Conservation (phyloP, 2,888 invertebrate genomes). For the Parelbella ahira region DNA sequence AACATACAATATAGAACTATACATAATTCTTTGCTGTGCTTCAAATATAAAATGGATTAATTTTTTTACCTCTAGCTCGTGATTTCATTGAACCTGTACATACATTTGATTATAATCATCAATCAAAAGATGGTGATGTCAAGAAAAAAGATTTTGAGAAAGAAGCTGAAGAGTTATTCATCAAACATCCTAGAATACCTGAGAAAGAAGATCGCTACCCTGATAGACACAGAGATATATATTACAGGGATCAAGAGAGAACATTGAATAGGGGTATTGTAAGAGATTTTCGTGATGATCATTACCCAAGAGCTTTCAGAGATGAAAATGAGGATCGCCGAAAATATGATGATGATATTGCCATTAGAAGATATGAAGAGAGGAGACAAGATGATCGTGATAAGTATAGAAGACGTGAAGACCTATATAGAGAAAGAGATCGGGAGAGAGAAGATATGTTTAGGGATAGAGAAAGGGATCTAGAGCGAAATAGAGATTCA, state of each 20-base stretch:
- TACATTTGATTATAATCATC: slow-evolving; percentile 87
- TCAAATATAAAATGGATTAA: too few relatives aligned
- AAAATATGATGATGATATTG: slow-evolving; percentile 34
- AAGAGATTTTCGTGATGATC: slow-evolving; percentile 37
- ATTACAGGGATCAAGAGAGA: slow-evolving; percentile 31
- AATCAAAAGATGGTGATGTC: slow-evolving; percentile 64
- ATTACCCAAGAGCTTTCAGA: slow-evolving; percentile 28
- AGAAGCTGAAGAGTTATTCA: slow-evolving; percentile 60
- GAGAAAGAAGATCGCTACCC: slow-evolving; percentile 43
- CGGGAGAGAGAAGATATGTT: slow-evolving; percentile 33
- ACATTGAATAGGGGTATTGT: slow-evolving; percentile 29
- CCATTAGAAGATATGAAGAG: slow-evolving; percentile 35
- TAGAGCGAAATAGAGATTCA: slow-evolving; percentile 38
- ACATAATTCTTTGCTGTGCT: too few relatives aligned
- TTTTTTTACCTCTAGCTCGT: slow-evolving; percentile 54
- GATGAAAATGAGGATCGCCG: slow-evolving; percentile 42
- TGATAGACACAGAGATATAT: slow-evolving; percentile 37
- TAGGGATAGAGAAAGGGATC: slow-evolving; percentile 37
- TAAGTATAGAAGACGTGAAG: slow-evolving; percentile 37
- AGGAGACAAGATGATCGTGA: slow-evolving; percentile 48
- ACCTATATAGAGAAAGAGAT: slow-evolving; percentile 35
- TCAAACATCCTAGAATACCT: slow-evolving; percentile 44
- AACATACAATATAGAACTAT: too few relatives aligned
- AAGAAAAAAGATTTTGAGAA: slow-evolving; percentile 58
- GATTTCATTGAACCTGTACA: slow-evolving; percentile 83